Conservation (phyloP, 2,888 invertebrate species). For the Ochropleura leucogaster region DNA sequence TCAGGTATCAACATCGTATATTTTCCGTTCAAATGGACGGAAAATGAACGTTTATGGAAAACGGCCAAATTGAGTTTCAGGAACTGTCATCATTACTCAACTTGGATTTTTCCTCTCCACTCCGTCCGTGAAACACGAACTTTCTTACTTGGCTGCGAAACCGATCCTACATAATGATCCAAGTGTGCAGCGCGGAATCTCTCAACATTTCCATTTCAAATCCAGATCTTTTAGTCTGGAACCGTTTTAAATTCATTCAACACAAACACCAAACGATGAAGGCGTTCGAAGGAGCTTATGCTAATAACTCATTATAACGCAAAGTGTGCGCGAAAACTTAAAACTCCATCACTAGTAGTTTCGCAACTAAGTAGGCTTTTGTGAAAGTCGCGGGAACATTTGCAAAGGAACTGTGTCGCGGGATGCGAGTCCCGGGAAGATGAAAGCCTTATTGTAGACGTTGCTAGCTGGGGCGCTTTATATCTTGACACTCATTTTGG, state of each 20-base stretch:
- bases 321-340: slow-evolving; percentile 61
- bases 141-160: slow-evolving; percentile 23
- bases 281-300: slow-evolving; percentile 52
- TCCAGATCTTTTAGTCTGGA: slow-evolving; percentile 48
- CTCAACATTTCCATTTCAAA: slow-evolving; percentile 39
- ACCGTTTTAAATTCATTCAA: slow-evolving; percentile 55
- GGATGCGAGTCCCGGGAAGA: slow-evolving; percentile 29
- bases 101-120: slow-evolving; percentile 54
- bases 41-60: slow-evolving; percentile 62
- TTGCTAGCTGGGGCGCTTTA: slow-evolving; percentile 12
- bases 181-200: slow-evolving; percentile 19
- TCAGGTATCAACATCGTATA: slow-evolving; percentile 51
- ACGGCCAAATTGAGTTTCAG: slow-evolving; percentile 61
- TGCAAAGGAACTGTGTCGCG: slow-evolving; percentile 61
- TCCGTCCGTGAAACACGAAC: slow-evolving; percentile 31
- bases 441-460: slow-evolving; percentile 53
- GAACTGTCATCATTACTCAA: slow-evolving; percentile 62
- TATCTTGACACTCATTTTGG: slow-evolving; percentile 25
- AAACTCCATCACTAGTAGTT: slow-evolving; percentile 59
- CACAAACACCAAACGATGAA: slow-evolving; percentile 42
- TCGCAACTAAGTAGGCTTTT: slow-evolving; percentile 55
- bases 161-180: background rate
- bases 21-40: slow-evolving; percentile 39
- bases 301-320: slow-evolving; percentile 62
- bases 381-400: slow-evolving; percentile 53